These are phyloP conservation scores for Calonectris borealis DNA, from an alignment of 2,113 vertebrate genomes.

Conservation along the genomic window DNA sequence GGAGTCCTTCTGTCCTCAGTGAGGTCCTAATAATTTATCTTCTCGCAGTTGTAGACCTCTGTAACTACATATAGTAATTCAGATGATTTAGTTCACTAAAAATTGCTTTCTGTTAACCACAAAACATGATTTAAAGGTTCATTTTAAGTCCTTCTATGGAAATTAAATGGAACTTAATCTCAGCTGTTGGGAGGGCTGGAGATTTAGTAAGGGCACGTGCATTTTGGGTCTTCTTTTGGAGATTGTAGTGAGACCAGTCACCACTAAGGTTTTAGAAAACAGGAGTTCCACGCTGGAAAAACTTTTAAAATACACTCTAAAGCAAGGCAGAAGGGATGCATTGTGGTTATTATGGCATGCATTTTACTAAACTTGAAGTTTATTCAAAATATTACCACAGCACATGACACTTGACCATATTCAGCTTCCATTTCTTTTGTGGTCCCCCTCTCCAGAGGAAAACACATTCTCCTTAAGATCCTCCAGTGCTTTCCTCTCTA, in stretches of 20 bases:
- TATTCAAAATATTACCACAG: background rate
- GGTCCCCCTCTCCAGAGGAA: accelerated
- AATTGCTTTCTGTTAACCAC: background rate
- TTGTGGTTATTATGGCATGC: background rate
- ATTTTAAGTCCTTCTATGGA: background rate
- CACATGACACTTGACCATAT: accelerated
- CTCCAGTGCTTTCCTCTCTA: background rate
- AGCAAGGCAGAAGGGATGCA: background rate
- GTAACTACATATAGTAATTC: background rate
- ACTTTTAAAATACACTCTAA: background rate
- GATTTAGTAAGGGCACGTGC: background rate
- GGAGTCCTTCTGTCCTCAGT: background rate
- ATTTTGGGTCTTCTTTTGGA: background rate
- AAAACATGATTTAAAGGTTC: background rate
- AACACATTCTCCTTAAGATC: background rate
- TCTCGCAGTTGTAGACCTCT: background rate
- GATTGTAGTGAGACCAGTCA: background rate
- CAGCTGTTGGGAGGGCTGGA: background rate
- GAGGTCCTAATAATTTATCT: background rate
- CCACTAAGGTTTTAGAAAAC: background rate
- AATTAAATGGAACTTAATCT: background rate
- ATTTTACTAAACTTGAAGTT: background rate
- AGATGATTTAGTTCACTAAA: background rate
- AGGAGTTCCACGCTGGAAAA: background rate
- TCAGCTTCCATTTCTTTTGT: background rate